phyloP scores from a whole-genome alignment of 2,888 invertebrate genomes.

The Drosophila subquinaria region DNA sequence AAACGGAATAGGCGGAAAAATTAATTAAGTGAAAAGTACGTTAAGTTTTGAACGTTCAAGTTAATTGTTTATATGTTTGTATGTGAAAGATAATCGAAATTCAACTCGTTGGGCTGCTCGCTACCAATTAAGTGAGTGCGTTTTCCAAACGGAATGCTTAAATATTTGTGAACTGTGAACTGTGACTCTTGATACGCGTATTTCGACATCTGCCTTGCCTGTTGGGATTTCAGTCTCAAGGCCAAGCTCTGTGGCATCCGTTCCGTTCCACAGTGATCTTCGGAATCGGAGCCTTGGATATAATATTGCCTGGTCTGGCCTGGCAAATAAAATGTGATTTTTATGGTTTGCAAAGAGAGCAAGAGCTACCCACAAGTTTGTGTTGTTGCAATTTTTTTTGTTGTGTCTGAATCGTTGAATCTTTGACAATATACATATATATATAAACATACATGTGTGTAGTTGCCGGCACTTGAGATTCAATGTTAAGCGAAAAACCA shows the following conservation, averaged over 20 bases:
- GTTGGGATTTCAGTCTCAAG: conserved; percentile 35
- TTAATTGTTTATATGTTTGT: conserved; percentile 11
- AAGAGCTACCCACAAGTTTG: conserved; percentile 60
- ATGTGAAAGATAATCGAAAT: conserved; percentile 20
- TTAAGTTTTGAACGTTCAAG: conserved; percentile 31
- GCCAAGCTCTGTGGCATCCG: conserved; percentile 37
- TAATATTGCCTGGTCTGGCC: conserved; percentile 2
- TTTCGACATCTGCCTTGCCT: conserved; percentile 9
- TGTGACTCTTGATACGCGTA: conserved; percentile 23
- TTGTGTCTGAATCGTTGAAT: conserved; percentile 32
- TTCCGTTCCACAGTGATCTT: conserved; percentile 23
- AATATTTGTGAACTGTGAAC: conserved; percentile 37
- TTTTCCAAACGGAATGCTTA: neutral
- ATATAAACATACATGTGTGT: conserved; percentile 22
- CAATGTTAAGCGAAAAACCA: conserved; percentile 72
- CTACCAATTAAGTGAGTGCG: conserved; percentile 9
- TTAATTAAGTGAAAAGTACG: conserved; percentile 44
- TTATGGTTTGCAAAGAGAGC: conserved; percentile 45
- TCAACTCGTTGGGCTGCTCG: neutral
- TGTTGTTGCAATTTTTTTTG: conserved; percentile 32
- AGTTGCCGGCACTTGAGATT: conserved; percentile 54
- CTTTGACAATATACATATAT: conserved; percentile 27
- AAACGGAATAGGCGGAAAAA: conserved; percentile 13
- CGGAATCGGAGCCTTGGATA: conserved; percentile 40
- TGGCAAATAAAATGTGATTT: conserved; percentile 55